Base-by-base conservation (phyloP, 2,888 invertebrate genomes). In the Catocala sponsa region DNA sequence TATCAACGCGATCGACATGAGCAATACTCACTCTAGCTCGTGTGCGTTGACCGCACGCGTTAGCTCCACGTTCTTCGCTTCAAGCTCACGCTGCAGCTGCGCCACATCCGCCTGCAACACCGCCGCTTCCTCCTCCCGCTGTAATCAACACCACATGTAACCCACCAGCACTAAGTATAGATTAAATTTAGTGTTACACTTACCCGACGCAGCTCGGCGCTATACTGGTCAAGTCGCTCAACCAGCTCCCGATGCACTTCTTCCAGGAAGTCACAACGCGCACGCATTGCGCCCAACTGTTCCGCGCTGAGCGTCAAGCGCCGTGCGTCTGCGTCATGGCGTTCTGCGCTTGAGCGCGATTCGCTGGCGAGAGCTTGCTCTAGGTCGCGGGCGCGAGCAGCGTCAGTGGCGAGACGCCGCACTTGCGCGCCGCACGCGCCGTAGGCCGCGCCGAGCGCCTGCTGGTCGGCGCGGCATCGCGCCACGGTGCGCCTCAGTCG, bases 391-490 rank as follows among this genome's bases (percentile, higher is more conserved):
- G 33, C 50, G 25, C 49, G 44, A 10, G 13, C 43, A 32, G n/a
- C 56, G 2, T 2, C 15, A 13, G 46, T 59, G 6, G 58, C 60
- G 9, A 64, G 68, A 2, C 0, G 4, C 4, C 71, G 71, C 63
- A 70, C 62, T 51, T 79, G 80, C 54, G 74, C 58, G 49, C 63
- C 66, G 59, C 51, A 47, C 51, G 42, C 52, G 35, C 25, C 56
- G 59, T 89, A 91, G 1, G 88, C 87, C 11, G 80, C 84, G 61
- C 74, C 79, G 44, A 91, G 81, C 55, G 84, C 80, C 5, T 68
- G 79, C 70, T 88, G 86, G 81, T 91, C 91, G 0, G 74, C 77
- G 43, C 84, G 80, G 74, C 83, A 82, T 42, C 91, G 86, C 11
- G 83, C 77, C 56, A 90, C 70, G 10, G 88, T 79, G 41, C 82